phyloP scores from a whole-genome alignment of 2,797 vertebrate species.

The Eospalax fontanierii region DNA sequence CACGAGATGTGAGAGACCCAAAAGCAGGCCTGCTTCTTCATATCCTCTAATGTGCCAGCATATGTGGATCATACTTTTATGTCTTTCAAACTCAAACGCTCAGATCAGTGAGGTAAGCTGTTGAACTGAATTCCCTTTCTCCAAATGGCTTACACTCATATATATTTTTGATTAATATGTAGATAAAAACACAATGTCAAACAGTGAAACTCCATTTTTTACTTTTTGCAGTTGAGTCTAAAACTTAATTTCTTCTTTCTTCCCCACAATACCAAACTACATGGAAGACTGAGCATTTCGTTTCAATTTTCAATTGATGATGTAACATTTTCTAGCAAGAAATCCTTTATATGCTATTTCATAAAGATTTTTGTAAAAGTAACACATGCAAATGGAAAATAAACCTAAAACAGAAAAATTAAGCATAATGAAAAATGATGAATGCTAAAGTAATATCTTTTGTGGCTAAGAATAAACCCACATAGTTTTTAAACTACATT shows the following conservation, averaged over 20 bases:
- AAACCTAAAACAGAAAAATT: background rate
- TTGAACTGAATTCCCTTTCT: conserved; percentile 16
- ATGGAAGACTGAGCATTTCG: background rate
- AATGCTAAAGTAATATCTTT: background rate
- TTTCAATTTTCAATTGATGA: background rate
- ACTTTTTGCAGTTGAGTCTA: background rate
- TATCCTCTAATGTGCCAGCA: background rate
- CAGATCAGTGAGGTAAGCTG: background rate
- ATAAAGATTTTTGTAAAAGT: background rate
- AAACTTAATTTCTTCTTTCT: background rate
- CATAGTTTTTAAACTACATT: background rate
- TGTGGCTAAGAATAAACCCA: background rate
- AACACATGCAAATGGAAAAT: background rate
- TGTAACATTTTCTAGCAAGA: background rate
- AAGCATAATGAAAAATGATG: background rate
- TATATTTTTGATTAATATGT: background rate
- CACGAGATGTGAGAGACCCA: background rate
- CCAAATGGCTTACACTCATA: background rate
- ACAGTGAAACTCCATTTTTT: background rate
- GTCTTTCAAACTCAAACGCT: background rate
- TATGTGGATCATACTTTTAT: background rate
- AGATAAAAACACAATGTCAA: background rate
- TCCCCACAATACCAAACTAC: background rate
- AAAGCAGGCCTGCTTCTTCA: background rate
- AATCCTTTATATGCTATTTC: background rate